Evolutionary conservation across 2,113 vertebrate species (phyloP).

Genomic region (Strix aluco): DNA sequence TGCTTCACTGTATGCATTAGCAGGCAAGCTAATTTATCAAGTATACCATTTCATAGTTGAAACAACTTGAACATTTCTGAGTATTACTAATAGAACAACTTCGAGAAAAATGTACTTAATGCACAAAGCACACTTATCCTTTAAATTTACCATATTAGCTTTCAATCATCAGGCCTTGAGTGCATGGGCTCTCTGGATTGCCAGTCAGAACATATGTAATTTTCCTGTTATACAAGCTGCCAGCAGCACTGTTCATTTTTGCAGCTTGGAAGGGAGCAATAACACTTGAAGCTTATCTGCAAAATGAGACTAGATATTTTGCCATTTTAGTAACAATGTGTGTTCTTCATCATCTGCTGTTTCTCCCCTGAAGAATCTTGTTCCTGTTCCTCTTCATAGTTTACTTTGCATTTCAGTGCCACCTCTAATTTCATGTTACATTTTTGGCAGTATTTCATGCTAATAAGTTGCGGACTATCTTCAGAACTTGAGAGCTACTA

Average conservation of each 20-base stretch:
- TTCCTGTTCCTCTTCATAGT: not conserved
- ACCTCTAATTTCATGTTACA: not conserved
- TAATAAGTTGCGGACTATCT: not conserved
- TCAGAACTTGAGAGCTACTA: not conserved
- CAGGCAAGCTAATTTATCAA: not conserved
- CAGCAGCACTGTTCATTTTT: not conserved
- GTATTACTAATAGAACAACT: not conserved
- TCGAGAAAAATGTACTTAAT: not conserved
- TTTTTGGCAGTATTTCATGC: not conserved
- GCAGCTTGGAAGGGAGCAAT: not conserved
- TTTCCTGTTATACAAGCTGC: not conserved
- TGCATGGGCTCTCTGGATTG: not conserved
- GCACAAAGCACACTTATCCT: not conserved
- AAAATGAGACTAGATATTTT: not conserved
- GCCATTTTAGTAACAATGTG: not conserved
- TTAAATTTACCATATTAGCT: not conserved
- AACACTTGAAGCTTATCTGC: not conserved
- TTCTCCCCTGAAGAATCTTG: not conserved
- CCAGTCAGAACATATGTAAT: not conserved
- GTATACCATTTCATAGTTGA: not conserved
- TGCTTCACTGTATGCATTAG: not conserved
- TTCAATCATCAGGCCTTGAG: not conserved
- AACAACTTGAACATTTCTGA: conserved; percentile 14
- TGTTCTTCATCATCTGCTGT: not conserved
- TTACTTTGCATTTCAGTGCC: not conserved